Conservation (phyloP, 2,888 invertebrate species). For the Erebia ligea region DNA sequence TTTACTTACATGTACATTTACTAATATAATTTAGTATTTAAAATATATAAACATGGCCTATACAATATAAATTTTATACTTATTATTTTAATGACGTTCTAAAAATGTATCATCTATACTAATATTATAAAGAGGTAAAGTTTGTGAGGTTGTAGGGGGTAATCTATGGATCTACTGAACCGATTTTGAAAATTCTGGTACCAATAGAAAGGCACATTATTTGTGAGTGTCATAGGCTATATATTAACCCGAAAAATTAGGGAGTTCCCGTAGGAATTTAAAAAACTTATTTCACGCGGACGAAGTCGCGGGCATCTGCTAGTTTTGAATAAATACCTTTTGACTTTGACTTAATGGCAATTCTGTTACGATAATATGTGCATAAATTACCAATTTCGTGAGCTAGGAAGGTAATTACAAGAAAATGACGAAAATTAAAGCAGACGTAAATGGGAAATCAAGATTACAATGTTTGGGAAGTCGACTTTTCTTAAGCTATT, state of each 20-base stretch:
- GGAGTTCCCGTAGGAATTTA: too few relatives aligned
- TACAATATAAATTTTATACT: not conserved
- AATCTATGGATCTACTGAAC: too few relatives aligned
- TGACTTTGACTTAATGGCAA: not conserved
- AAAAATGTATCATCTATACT: too few relatives aligned
- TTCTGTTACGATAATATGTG: not conserved
- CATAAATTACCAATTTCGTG: not conserved
- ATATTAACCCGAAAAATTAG: too few relatives aligned
- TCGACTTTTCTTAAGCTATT: slow-evolving; percentile 9
- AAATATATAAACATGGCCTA: not conserved
- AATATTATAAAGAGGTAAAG: too few relatives aligned
- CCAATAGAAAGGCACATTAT: too few relatives aligned
- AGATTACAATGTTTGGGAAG: slow-evolving; percentile 12
- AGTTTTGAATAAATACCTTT: not conserved
- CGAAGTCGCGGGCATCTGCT: too few relatives aligned
- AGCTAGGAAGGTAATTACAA: not conserved
- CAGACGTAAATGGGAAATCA: slow-evolving; percentile 1
- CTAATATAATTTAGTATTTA: not conserved
- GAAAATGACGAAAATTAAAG: not conserved
- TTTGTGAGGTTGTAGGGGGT: too few relatives aligned
- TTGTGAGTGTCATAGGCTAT: too few relatives aligned
- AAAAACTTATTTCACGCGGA: too few relatives aligned
- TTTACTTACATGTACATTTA: too few relatives aligned
- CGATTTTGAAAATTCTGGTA: too few relatives aligned
- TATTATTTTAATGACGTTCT: not conserved